A percentile compares a stretch with the other conserved stretches of the same genome.
phyloP scores from a whole-genome alignment of 2,888 invertebrate genomes.

The Apamea sordens region DNA sequence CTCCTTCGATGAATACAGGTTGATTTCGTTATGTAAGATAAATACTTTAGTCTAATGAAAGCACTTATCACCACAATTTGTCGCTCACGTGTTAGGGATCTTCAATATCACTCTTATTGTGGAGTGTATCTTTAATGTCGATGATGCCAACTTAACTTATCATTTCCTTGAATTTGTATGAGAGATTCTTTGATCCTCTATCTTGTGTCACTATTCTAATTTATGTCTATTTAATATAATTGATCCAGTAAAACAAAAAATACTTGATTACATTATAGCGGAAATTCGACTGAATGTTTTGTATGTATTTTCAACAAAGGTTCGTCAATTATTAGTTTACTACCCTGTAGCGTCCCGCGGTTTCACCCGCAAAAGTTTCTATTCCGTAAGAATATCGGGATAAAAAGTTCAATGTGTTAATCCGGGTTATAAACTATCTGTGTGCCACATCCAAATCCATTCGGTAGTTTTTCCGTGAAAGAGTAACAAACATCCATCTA shows the following conservation, averaged over 20 bases:
- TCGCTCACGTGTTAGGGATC: neutral
- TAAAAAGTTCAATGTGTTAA: too few relatives aligned
- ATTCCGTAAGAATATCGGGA: too few relatives aligned
- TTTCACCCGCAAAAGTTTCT: too few relatives aligned
- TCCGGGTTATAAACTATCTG: too few relatives aligned
- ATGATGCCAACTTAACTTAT: neutral
- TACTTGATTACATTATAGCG: too few relatives aligned
- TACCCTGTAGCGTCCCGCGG: too few relatives aligned
- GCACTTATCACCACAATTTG: neutral
- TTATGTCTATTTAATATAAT: neutral
- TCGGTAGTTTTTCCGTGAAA: too few relatives aligned
- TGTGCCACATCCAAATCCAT: too few relatives aligned
- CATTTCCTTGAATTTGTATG: neutral
- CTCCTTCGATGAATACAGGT: neutral
- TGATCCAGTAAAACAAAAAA: neutral
- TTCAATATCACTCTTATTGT: constrained; percentile 5
- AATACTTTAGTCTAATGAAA: neutral
- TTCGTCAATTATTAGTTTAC: too few relatives aligned
- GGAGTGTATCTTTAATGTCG: neutral
- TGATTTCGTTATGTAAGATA: neutral
- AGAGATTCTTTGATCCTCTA: neutral
- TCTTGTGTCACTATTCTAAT: neutral
- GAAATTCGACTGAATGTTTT: too few relatives aligned
- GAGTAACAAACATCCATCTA: too few relatives aligned
- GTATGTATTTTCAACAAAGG: too few relatives aligned